Conservation (phyloP, 2,888 invertebrate species). For the Latrodectus hesperus region DNA sequence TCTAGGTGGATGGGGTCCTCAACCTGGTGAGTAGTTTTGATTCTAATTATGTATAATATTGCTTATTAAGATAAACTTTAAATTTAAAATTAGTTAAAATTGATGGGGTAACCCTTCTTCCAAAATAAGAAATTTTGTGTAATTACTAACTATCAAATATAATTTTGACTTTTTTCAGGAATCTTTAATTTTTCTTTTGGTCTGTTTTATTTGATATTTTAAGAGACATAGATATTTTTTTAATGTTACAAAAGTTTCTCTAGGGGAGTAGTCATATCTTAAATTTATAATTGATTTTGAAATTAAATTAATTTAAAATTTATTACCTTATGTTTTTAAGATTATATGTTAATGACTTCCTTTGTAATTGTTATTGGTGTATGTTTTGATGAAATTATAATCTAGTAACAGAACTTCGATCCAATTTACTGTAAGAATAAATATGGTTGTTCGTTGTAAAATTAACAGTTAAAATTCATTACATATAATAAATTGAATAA, state of each 20-base stretch:
- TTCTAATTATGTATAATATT: background rate
- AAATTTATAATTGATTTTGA: no score
- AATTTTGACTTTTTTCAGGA: background rate
- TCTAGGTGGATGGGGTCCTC: constrained; percentile 67
- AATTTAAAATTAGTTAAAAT: no score
- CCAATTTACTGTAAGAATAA: no score
- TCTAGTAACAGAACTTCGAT: no score
- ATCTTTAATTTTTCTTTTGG: background rate
- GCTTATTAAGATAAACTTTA: background rate
- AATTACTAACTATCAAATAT: background rate
- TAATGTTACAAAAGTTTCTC: background rate
- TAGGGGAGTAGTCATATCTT: background rate
- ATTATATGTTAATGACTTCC: no score
- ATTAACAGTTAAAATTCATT: no score
- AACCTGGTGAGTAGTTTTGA: constrained; percentile 51
- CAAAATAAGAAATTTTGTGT: background rate
- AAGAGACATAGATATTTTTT: background rate
- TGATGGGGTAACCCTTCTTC: background rate
- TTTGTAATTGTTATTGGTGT: no score
- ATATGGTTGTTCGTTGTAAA: no score
- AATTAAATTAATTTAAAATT: no score
- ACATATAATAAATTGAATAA: no score
- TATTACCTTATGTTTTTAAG: no score
- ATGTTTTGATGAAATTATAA: no score
- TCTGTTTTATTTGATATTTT: background rate